A percentile compares a stretch with the other conserved stretches of the same genome.
Conservation (phyloP, 2,113 vertebrate species). For the Otolemur garnettii region DNA sequence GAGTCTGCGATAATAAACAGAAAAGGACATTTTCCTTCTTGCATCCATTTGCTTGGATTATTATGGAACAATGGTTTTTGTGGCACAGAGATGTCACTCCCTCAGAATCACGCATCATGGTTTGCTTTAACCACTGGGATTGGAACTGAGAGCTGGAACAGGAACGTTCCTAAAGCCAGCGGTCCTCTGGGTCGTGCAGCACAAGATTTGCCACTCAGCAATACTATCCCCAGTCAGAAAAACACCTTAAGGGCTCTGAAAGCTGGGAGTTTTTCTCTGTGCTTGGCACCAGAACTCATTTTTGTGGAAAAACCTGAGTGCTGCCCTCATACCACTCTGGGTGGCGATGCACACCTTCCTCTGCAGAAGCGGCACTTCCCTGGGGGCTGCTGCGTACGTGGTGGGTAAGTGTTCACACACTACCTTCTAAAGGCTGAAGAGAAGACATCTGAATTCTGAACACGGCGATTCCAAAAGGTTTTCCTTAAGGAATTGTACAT, state of each 20-base stretch:
- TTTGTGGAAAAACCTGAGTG: not conserved
- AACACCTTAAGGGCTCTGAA: not conserved
- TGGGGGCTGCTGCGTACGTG: not conserved
- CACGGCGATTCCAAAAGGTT: not conserved
- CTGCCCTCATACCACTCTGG: not conserved
- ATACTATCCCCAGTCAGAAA: not conserved
- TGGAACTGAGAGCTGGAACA: not conserved
- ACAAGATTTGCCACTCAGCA: not conserved
- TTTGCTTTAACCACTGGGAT: not conserved
- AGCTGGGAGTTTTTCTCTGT: not conserved
- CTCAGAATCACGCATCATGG: not conserved
- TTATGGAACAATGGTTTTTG: not conserved
- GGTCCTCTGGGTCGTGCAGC: not conserved
- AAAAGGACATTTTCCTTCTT: not conserved
- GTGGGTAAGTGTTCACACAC: not conserved
- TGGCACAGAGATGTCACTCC: not conserved
- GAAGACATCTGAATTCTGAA: not conserved
- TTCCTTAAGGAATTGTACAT: not conserved
- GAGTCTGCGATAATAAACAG: not conserved
- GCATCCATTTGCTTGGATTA: not conserved
- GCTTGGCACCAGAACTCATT: constrained; percentile 3
- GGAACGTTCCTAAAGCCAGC: not conserved
- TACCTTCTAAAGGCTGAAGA: not conserved
- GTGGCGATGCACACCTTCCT: not conserved
- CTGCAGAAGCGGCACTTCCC: not conserved